phyloP scores from a whole-genome alignment of 2,113 vertebrate species.

The Notiomystis cincta region DNA sequence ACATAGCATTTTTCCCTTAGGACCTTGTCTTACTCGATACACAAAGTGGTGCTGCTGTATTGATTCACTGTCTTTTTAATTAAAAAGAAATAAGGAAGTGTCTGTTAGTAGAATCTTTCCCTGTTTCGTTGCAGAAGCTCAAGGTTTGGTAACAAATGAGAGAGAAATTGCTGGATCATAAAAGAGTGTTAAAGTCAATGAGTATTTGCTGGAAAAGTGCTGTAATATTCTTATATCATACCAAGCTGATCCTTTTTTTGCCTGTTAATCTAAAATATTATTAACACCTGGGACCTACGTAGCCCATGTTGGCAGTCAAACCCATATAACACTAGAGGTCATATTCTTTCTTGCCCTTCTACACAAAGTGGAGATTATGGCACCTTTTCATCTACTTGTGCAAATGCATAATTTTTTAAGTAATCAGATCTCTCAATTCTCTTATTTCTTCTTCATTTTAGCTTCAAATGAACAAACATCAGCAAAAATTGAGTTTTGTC shows the following conservation, averaged over 20 bases:
- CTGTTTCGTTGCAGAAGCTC: not conserved
- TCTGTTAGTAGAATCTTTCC: not conserved
- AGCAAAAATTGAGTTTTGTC: not conserved
- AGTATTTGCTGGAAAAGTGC: not conserved
- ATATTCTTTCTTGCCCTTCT: not conserved
- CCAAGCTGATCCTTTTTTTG: not conserved
- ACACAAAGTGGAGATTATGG: not conserved
- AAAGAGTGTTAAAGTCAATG: not conserved
- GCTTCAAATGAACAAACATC: not conserved
- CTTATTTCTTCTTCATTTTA: not conserved
- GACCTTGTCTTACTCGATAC: not conserved
- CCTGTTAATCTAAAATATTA: not conserved
- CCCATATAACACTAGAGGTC: not conserved
- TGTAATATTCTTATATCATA: not conserved
- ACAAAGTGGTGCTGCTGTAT: not conserved
- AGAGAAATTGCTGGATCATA: not conserved
- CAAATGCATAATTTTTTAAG: not conserved
- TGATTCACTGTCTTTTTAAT: not conserved
- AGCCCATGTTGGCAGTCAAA: not conserved
- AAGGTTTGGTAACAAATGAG: not conserved
- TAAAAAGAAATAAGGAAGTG: not conserved
- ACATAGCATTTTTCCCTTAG: not conserved
- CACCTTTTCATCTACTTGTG: not conserved
- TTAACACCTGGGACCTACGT: not conserved
- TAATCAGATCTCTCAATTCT: not conserved